Percentiles rank a stretch among this genome's conserved stretches.
These are phyloP conservation scores for Empis livida DNA, from an alignment of 2,888 invertebrate species.

Conservation along the genomic window DNA sequence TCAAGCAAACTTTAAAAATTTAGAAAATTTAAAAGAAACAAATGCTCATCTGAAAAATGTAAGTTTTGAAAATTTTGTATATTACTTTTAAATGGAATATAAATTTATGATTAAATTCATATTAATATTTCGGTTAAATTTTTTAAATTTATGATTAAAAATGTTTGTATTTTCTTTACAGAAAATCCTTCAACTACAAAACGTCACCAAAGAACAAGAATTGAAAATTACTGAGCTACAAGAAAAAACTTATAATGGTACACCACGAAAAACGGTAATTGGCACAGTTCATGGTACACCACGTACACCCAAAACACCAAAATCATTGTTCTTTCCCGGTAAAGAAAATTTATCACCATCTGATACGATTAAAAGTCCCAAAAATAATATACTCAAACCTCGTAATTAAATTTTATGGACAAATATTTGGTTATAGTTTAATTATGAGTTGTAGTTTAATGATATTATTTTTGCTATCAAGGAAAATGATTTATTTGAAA, in stretches of 20 bases:
- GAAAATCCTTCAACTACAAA: slow-evolving; percentile 13
- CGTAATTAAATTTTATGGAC: too few species aligned
- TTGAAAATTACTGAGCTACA: slow-evolving; percentile 11
- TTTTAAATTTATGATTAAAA: background rate
- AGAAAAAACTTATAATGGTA: slow-evolving; percentile 9
- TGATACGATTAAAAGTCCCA: slow-evolving; percentile 25
- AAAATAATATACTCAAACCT: background rate
- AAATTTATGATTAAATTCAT: too few species aligned
- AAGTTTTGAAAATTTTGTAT: slow-evolving; percentile 4
- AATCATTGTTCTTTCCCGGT: slow-evolving; percentile 30
- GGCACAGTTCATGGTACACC: slow-evolving; percentile 6
- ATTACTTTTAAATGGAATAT: too few species aligned
- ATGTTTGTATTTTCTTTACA: too few species aligned
- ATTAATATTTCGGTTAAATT: background rate
- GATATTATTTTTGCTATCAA: too few species aligned
- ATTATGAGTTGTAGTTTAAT: too few species aligned
- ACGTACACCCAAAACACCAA: slow-evolving; percentile 27
- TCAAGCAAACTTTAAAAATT: slow-evolving; percentile 7
- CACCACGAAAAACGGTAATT: slow-evolving; percentile 1
- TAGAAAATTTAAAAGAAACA: slow-evolving; percentile 11
- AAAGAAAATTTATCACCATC: slow-evolving; percentile 31
- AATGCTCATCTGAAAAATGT: slow-evolving; percentile 13
- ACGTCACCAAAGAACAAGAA: slow-evolving; percentile 12
- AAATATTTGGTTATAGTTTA: too few species aligned
- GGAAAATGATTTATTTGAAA: too few species aligned